A percentile compares a stretch with the other conserved stretches of the same genome.
phyloP scores from a whole-genome alignment of 2,113 vertebrate species.

The Struthio camelus region DNA sequence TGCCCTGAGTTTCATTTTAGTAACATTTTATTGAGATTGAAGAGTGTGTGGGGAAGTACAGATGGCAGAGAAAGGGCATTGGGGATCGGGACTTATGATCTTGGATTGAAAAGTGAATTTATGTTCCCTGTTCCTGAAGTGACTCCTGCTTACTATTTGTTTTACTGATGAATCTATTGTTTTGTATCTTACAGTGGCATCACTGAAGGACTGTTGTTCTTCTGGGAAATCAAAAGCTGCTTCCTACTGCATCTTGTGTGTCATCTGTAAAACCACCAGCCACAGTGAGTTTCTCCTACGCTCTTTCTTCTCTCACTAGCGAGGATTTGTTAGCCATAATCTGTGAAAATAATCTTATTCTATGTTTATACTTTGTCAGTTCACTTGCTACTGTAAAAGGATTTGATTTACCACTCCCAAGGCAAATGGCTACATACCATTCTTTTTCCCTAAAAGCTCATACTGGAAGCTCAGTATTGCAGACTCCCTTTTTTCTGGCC shows the following conservation, averaged over 20 bases:
- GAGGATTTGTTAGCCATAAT: background rate
- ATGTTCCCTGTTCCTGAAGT: background rate
- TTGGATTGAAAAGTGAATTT: background rate
- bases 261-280: background rate
- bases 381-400: background rate
- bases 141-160: background rate
- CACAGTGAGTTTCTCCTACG: slow-evolving; percentile 50
- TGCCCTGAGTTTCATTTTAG: background rate
- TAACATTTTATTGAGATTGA: background rate
- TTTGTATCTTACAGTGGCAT: slow-evolving; percentile 39
- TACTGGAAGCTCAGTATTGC: background rate
- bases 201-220: background rate
- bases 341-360: background rate
- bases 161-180: background rate
- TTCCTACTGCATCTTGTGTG: background rate
- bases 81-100: background rate
- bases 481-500: background rate
- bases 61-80: background rate
- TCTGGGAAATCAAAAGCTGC: background rate
- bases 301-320: background rate
- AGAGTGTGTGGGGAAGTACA: background rate
- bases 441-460: background rate
- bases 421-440: background rate
- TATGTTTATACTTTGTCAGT: background rate
- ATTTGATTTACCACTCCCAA: background rate